Conservation (phyloP, 2,888 invertebrate species). For the Mesochorus sp. region DNA sequence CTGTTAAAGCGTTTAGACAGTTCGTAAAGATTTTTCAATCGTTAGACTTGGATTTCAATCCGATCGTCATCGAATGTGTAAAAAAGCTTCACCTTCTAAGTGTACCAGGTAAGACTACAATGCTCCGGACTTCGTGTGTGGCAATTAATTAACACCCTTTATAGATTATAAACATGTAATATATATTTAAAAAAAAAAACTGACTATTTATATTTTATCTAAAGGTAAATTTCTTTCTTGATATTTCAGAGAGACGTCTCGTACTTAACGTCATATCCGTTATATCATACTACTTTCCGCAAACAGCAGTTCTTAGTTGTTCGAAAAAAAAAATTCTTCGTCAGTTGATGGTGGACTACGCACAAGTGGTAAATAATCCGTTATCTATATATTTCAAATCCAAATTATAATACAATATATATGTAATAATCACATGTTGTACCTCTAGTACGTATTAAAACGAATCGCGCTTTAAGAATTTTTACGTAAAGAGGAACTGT, state of each 20-base stretch:
- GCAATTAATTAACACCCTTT: neutral
- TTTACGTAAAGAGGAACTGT: too few relatives aligned
- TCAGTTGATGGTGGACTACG: conserved; percentile 37
- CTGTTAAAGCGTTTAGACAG: conserved; percentile 65
- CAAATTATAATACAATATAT: conserved; percentile 27
- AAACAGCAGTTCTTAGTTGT: conserved; percentile 23
- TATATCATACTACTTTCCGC: conserved; percentile 33
- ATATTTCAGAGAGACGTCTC: conserved; percentile 40
- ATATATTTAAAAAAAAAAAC: neutral
- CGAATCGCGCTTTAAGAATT: too few relatives aligned
- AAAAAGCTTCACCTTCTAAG: conserved; percentile 46
- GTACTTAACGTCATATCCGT: conserved; percentile 34
- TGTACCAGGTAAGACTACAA: conserved; percentile 63
- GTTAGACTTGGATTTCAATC: conserved; percentile 63
- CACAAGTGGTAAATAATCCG: conserved; percentile 29
- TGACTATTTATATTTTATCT: neutral
- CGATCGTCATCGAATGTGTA: conserved; percentile 60
- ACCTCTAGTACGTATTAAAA: too few relatives aligned
- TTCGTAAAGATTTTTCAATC: conserved; percentile 68
- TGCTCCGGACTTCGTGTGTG: neutral
- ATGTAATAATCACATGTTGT: too few relatives aligned
- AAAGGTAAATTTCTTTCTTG: neutral
- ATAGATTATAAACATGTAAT: neutral
- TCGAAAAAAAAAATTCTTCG: conserved; percentile 23
- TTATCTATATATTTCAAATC: neutral